Evolutionary conservation across 2,797 vertebrate genomes (phyloP).

Genomic region (Danionella dracula): DNA sequence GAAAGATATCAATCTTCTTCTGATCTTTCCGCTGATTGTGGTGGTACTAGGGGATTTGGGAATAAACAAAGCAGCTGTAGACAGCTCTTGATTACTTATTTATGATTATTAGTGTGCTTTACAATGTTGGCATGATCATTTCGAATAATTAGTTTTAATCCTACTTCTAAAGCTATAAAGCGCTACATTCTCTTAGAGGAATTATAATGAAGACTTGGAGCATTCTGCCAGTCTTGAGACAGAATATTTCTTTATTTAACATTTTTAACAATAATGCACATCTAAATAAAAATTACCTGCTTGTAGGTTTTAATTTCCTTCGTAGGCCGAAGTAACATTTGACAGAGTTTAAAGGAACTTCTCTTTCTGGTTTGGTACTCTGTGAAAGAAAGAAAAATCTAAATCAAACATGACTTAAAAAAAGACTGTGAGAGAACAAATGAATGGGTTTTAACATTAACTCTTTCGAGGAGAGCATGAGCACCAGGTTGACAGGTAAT

Average conservation of each 20-base stretch:
- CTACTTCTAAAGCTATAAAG: not conserved
- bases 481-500: too few species aligned
- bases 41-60: slow-evolving; percentile 9
- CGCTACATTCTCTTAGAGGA: not conserved
- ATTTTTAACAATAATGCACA: too few species aligned
- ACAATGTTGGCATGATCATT: slow-evolving; percentile 22
- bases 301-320: slow-evolving; percentile 88
- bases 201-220: not conserved
- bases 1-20: slow-evolving; percentile 53
- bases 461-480: too few species aligned
- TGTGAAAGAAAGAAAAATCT: slow-evolving; percentile 65
- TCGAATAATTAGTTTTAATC: slow-evolving; percentile 33
- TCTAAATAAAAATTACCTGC: slow-evolving; percentile 67
- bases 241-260: not conserved
- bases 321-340: slow-evolving; percentile 90
- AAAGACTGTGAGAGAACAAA: too few species aligned
- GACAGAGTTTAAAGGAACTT: slow-evolving; percentile 70
- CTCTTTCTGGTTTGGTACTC: slow-evolving; percentile 85
- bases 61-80: slow-evolving; percentile 22
- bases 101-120: slow-evolving; percentile 35
- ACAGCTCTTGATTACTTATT: slow-evolving; percentile 50
- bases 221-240: slow-evolving; percentile 1
- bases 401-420: not conserved
- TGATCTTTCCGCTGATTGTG: not conserved
- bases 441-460: too few species aligned